Conservation (phyloP, 64 coral and sea anemone genomes). For the Orbicella faveolata region DNA sequence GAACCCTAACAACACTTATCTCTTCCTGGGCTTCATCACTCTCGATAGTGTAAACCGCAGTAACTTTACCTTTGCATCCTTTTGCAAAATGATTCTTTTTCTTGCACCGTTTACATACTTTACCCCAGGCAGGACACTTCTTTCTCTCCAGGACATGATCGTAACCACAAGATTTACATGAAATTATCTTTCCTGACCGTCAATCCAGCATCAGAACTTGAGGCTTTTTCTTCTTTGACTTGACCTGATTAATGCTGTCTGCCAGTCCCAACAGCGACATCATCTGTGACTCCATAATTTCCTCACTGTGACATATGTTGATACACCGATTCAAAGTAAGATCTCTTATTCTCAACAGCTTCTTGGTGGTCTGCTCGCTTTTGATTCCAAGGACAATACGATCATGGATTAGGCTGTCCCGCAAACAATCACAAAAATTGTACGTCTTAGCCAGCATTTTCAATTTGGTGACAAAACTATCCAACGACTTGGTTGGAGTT, state of each 20-base stretch:
- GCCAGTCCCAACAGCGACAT: not conserved
- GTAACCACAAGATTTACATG: too few species aligned
- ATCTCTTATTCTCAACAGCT: not conserved
- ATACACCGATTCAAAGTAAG: not conserved
- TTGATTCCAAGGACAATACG: not conserved
- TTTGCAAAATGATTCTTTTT: too few species aligned
- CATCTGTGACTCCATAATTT: not conserved
- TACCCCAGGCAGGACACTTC: too few species aligned
- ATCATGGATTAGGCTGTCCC: not conserved
- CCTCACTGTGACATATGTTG: not conserved
- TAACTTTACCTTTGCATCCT: not conserved
- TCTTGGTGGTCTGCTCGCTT: not conserved
- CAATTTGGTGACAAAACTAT: slow-evolving; percentile 3
- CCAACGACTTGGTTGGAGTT: not conserved
- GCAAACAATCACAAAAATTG: not conserved
- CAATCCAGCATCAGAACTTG: too few species aligned
- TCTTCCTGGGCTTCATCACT: not conserved
- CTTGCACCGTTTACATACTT: too few species aligned
- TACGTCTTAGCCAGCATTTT: not conserved
- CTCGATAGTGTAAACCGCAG: not conserved
- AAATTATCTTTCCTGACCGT: not conserved
- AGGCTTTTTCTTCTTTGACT: too few species aligned
- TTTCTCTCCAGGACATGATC: too few species aligned
- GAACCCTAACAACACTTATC: not conserved
- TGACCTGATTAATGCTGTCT: too few species aligned